Evolutionary conservation across 2,888 invertebrate genomes (phyloP).

Genomic region (Hylaea fasciaria): DNA sequence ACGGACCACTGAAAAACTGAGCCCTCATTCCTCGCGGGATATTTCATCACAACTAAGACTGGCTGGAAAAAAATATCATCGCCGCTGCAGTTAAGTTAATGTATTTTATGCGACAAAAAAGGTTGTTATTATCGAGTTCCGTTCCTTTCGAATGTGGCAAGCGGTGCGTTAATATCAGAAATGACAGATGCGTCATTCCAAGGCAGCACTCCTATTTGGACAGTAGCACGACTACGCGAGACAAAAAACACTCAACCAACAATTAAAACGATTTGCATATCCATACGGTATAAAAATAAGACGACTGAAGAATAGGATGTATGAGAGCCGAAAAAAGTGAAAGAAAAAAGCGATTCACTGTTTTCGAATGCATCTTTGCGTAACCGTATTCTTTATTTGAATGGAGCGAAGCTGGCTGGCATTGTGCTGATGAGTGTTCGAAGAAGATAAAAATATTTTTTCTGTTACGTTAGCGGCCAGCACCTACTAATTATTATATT

Average conservation of each 20-base stretch:
- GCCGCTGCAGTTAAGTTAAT: conserved; percentile 57
- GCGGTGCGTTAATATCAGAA: conserved; percentile 75
- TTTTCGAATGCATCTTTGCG: conserved; percentile 77
- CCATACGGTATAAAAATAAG: conserved; percentile 63
- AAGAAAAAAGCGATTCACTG: conserved; percentile 50
- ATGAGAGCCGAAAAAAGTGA: conserved; percentile 63
- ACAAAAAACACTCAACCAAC: conserved; percentile 66
- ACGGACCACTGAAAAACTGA: conserved; percentile 61
- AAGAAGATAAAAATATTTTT: conserved; percentile 17
- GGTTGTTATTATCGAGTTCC: conserved; percentile 63
- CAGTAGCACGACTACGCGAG: conserved; percentile 48
- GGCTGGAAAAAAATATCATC: conserved; percentile 56
- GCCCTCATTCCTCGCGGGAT: conserved; percentile 63
- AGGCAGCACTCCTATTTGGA: conserved; percentile 51
- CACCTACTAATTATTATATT: neutral
- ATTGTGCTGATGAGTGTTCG: conserved; percentile 48
- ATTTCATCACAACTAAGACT: conserved; percentile 65
- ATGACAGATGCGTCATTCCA: conserved; percentile 81
- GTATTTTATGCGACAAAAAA: conserved; percentile 62
- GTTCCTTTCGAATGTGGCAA: conserved; percentile 65
- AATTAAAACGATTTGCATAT: conserved; percentile 80
- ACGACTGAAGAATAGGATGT: conserved; percentile 62
- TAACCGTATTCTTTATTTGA: conserved; percentile 69
- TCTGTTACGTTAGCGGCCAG: conserved; percentile 1
- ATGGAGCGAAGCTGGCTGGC: conserved; percentile 57